phyloP scores from a whole-genome alignment of 2,888 invertebrate species.

The Spatulosminthurus flaviceps region DNA sequence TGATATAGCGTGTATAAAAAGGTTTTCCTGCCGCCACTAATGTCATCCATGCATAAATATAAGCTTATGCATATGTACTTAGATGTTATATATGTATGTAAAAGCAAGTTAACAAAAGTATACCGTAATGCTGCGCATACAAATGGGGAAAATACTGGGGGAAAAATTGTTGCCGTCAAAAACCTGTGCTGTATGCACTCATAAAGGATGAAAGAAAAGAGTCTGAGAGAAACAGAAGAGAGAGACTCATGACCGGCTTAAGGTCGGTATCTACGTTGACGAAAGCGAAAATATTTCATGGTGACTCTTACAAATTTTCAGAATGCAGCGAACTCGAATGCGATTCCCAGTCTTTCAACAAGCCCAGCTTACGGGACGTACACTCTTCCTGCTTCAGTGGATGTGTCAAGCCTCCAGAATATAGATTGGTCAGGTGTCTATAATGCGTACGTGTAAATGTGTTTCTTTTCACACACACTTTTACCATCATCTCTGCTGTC shows the following conservation, averaged over 20 bases:
- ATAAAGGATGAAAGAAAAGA: neutral
- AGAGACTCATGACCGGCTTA: constrained; percentile 39
- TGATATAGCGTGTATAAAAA: no score
- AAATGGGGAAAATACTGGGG: neutral
- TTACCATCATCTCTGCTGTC: constrained; percentile 44
- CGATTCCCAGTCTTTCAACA: constrained; percentile 62
- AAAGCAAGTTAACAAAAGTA: constrained; percentile 3
- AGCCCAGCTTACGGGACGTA: constrained; percentile 62
- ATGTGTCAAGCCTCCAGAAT: constrained; percentile 63
- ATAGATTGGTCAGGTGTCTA: constrained; percentile 63
- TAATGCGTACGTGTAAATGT: constrained; percentile 60
- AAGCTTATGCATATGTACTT: no score
- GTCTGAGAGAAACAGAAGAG: neutral
- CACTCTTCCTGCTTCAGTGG: constrained; percentile 62
- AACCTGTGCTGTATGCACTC: neutral
- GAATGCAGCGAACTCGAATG: constrained; percentile 62
- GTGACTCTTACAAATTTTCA: constrained; percentile 45
- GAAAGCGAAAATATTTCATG: constrained; percentile 44
- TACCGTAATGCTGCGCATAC: neutral
- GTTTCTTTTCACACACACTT: constrained; percentile 34
- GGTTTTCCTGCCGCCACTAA: no score
- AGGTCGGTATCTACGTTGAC: constrained; percentile 32
- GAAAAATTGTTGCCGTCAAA: neutral
- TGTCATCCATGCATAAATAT: no score
- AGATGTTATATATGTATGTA: neutral